Evolutionary conservation across 2,888 invertebrate species (phyloP).

Genomic region (Nomada goodeniana): DNA sequence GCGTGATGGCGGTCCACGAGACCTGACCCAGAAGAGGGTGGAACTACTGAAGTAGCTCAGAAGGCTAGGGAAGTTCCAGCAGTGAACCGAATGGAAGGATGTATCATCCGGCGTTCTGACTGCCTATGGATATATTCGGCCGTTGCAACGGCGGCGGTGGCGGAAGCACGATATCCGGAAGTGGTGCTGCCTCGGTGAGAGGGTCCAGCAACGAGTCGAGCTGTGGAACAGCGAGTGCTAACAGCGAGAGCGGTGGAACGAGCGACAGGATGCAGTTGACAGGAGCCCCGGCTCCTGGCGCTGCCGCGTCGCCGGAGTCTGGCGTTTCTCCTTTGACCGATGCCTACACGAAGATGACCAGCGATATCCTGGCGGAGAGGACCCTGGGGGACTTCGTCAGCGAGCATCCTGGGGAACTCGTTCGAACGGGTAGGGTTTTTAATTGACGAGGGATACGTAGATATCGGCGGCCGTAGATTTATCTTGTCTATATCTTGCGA

Average conservation of each 20-base stretch:
- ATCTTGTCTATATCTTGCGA: no score
- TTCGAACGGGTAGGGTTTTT: slow-evolving; percentile 89
- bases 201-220: slow-evolving; percentile 71
- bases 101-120: slow-evolving; percentile 81
- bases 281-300: slow-evolving; percentile 83
- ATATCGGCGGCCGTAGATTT: background rate
- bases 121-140: slow-evolving; percentile 84
- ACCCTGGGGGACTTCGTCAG: slow-evolving; percentile 94
- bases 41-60: slow-evolving; percentile 12
- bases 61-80: slow-evolving; percentile 10
- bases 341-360: slow-evolving; percentile 90
- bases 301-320: slow-evolving; percentile 83
- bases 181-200: slow-evolving; percentile 71
- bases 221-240: slow-evolving; percentile 65
- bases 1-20: slow-evolving; percentile 26
- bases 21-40: slow-evolving; percentile 24
- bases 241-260: slow-evolving; percentile 66
- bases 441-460: background rate
- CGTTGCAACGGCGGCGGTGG: slow-evolving; percentile 82
- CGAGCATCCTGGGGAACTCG: slow-evolving; percentile 96
- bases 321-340: slow-evolving; percentile 83
- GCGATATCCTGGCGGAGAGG: slow-evolving; percentile 94
- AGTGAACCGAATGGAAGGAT: slow-evolving; percentile 78
- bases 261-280: slow-evolving; percentile 82
- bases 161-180: slow-evolving; percentile 78